phyloP scores from a whole-genome alignment of 2,888 invertebrate species.

The Drosophila multiciliata region DNA sequence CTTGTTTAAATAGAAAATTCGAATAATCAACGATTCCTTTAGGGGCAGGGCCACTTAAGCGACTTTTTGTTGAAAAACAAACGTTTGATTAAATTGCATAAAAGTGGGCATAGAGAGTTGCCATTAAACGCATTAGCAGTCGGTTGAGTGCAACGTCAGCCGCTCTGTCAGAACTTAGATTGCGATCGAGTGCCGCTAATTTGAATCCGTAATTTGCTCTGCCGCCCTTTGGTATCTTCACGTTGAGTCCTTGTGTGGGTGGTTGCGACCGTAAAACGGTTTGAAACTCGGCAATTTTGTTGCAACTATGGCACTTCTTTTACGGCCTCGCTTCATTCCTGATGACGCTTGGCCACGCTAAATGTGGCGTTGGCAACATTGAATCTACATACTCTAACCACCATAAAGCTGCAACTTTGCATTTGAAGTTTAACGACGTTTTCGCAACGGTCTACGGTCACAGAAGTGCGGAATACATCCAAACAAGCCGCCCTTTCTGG shows the following conservation, averaged over 20 bases:
- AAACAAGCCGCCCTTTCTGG: slow-evolving; percentile 9
- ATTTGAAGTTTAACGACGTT: slow-evolving; percentile 59
- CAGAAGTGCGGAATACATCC: slow-evolving; percentile 33
- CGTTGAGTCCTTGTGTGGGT: slow-evolving; percentile 9
- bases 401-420: slow-evolving; percentile 33
- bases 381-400: slow-evolving; percentile 42
- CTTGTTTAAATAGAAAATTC: slow-evolving; percentile 58
- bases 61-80: slow-evolving; percentile 34
- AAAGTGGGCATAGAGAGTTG: slow-evolving; percentile 47
- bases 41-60: slow-evolving; percentile 34
- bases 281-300: slow-evolving; percentile 73
- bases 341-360: slow-evolving; percentile 15
- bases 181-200: slow-evolving; percentile 79
- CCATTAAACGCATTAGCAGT: slow-evolving; percentile 71
- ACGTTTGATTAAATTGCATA: slow-evolving; percentile 77
- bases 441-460: slow-evolving; percentile 61
- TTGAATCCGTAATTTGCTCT: slow-evolving; percentile 75
- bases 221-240: slow-evolving; percentile 19
- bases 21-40: slow-evolving; percentile 69
- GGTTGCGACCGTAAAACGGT: slow-evolving; percentile 46
- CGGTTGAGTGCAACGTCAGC: slow-evolving; percentile 54
- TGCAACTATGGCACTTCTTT: slow-evolving; percentile 53
- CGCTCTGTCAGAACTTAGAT: slow-evolving; percentile 60
- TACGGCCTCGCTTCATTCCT: slow-evolving; percentile 56
- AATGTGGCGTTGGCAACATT: slow-evolving; percentile 16